Evolutionary conservation across 2,888 invertebrate genomes (phyloP).

Genomic region (Leucozona laternaria): DNA sequence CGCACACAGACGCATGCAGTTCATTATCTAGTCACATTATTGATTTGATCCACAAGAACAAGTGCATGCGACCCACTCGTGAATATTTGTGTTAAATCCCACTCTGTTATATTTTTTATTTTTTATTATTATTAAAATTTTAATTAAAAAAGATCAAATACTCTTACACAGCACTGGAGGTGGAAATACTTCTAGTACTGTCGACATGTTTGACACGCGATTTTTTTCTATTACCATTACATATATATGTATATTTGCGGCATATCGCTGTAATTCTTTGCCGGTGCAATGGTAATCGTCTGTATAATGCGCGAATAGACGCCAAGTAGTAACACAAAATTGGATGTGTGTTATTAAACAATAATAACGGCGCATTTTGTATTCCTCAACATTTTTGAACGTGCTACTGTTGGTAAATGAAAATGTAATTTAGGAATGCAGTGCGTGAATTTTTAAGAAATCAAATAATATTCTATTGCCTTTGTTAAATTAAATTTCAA

Average conservation of each 20-base stretch:
- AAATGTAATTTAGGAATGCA: slow-evolving; percentile 25
- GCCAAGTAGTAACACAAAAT: neutral
- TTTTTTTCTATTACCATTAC: slow-evolving; percentile 9
- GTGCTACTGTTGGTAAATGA: slow-evolving; percentile 39
- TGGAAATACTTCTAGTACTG: neutral
- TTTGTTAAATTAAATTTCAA: slow-evolving; percentile 40
- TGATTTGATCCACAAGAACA: no score
- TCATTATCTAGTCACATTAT: no score
- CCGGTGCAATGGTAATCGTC: neutral
- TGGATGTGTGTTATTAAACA: slow-evolving; percentile 3
- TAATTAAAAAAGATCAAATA: neutral
- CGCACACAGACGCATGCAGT: no score
- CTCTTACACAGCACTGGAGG: neutral
- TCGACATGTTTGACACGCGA: slow-evolving; percentile 38
- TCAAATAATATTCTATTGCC: slow-evolving; percentile 40
- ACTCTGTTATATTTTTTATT: no score
- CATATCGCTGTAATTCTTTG: slow-evolving; percentile 20
- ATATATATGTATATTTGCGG: no score
- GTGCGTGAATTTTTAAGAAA: slow-evolving; percentile 30
- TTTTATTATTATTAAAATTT: no score
- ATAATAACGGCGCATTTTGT: slow-evolving; percentile 24
- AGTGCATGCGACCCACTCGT: no score
- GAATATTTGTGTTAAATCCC: no score
- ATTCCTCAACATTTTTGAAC: slow-evolving; percentile 38
- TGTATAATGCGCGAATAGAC: slow-evolving; percentile 22